Conservation (phyloP, 2,797 vertebrate species). For the Pangasius mekongensis region DNA sequence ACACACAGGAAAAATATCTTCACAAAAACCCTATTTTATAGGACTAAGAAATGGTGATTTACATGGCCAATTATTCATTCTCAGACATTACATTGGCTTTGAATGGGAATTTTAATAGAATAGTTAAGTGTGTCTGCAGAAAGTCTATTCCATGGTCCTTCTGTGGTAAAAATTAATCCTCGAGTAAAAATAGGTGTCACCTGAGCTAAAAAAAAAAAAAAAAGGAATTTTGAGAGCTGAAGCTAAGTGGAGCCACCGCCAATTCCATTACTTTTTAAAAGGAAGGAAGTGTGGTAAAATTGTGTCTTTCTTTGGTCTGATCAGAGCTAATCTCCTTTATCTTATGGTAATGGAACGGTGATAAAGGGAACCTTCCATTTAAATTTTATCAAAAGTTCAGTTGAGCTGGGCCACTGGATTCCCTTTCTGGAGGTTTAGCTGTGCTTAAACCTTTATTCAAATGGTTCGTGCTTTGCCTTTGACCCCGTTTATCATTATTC, state of each 20-base stretch:
- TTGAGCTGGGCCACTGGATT: slow-evolving; percentile 67
- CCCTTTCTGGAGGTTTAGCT: slow-evolving; percentile 58
- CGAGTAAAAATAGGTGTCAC: slow-evolving; percentile 95
- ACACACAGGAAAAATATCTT: slow-evolving; percentile 72
- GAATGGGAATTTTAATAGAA: slow-evolving; percentile 99
- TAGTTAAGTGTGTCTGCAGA: slow-evolving; percentile 90
- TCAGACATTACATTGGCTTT: slow-evolving; percentile 94
- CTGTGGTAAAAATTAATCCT: slow-evolving; percentile 98
- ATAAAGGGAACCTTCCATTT: slow-evolving; percentile 74
- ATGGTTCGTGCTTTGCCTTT: slow-evolving; percentile 67
- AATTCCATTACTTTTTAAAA: slow-evolving; percentile 75
- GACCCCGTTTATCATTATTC: slow-evolving; percentile 64
- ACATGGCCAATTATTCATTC: slow-evolving; percentile 98
- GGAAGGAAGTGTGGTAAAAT: slow-evolving; percentile 68
- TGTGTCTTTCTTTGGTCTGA: slow-evolving; percentile 72
- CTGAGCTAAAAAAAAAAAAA: slow-evolving; percentile 78
- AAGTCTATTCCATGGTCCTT: slow-evolving; percentile 85
- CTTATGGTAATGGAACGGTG: slow-evolving; percentile 71
- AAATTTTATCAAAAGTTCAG: slow-evolving; percentile 79
- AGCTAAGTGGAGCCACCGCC: slow-evolving; percentile 80
- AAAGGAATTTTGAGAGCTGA: slow-evolving; percentile 82
- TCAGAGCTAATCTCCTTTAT: slow-evolving; percentile 78
- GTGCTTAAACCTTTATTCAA: slow-evolving; percentile 71
- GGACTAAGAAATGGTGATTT: slow-evolving; percentile 98
- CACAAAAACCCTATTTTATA: slow-evolving; percentile 84